phyloP scores from a whole-genome alignment of 2,797 vertebrate species.

The Lutjanus campechanus region DNA sequence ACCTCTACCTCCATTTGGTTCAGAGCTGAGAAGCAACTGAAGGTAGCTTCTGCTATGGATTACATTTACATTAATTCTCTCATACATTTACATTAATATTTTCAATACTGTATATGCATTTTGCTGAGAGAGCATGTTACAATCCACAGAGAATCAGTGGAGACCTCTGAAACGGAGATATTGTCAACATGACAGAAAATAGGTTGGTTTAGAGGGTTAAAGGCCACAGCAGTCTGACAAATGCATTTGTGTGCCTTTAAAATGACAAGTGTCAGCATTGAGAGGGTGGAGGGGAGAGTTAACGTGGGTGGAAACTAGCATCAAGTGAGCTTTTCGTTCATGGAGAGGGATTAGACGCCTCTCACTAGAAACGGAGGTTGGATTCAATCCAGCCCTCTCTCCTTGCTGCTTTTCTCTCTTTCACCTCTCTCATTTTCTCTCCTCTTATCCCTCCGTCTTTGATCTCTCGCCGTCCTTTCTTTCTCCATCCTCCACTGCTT shows the following conservation, averaged over 20 bases:
- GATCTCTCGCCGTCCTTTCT: constrained; percentile 28
- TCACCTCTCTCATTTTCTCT: constrained; percentile 34
- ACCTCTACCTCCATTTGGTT: constrained; percentile 33
- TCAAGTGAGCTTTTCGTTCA: constrained; percentile 49
- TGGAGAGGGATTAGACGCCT: constrained; percentile 63
- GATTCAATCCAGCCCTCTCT: constrained; percentile 45
- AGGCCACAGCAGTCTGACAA: constrained; percentile 15
- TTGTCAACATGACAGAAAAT: constrained; percentile 1
- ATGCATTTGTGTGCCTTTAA: constrained; percentile 7
- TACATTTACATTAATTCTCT: constrained; percentile 29
- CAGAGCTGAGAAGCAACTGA: constrained; percentile 16
- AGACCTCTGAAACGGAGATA: neutral
- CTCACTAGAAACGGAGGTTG: constrained; percentile 47
- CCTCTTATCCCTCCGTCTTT: constrained; percentile 40
- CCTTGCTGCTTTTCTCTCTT: constrained; percentile 42
- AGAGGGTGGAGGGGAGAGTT: constrained; percentile 18
- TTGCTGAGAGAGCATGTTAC: neutral
- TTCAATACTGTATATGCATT: neutral
- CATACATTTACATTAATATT: constrained; percentile 1
- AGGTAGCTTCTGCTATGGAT: neutral
- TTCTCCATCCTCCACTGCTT: constrained; percentile 13
- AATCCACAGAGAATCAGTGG: neutral
- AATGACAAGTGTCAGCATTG: constrained; percentile 9
- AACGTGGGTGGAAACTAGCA: constrained; percentile 54
- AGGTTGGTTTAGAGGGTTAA: constrained; percentile 23